Base-by-base conservation (phyloP, 2,113 vertebrate species). In the Miniopterus natalensis region DNA sequence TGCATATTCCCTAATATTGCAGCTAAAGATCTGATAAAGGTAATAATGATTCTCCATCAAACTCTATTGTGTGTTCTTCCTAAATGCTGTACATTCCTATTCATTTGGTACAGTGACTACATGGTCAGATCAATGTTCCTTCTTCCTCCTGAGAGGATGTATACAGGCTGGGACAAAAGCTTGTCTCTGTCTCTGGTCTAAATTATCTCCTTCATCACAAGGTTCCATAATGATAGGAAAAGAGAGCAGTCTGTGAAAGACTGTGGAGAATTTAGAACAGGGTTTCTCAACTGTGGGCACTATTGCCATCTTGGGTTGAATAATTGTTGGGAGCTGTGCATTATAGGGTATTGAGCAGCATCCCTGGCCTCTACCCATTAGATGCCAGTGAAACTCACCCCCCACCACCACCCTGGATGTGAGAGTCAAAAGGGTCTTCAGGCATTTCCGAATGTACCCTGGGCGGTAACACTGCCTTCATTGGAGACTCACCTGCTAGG, bases 381-480 rank as follows among this genome's bases (percentile, higher is more conserved):
- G 14, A 51, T 27, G 20, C 5, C 36, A 25, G 57, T 29, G 23
- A 31, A 65, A 47, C 7, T 45, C 42, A 9, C 2, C 6, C n/a
- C 29, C 1, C 25, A 1, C 3, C 12, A 1, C 51, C 53, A n/a
- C 15, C 45, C 75, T n/a, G 23, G 17, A 9, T 31, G 23, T 53
- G 88, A 42, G n/a, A 7, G 11, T 74, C 27, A 36, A 25, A 80
- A 27, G 11, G 10, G 2, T 63, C 31, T 25, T 21, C 12, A 47
- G 57, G 49, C 23, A 2, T 5, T 31, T 42, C 1, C 27, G 20
- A 1, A 3, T 1, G 9, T 65, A 4, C 29, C 15, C 6, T 2
- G 21, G 36, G 10, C 2, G 0, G 68, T 17, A 87, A 25, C 12
- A 4, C 27, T 13, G 2, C 29, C n/a, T 12, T 45, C 0, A 2